Percentiles rank a stretch among this genome's conserved stretches.
Conservation (phyloP, 2,888 invertebrate species). For the Troides helena region DNA sequence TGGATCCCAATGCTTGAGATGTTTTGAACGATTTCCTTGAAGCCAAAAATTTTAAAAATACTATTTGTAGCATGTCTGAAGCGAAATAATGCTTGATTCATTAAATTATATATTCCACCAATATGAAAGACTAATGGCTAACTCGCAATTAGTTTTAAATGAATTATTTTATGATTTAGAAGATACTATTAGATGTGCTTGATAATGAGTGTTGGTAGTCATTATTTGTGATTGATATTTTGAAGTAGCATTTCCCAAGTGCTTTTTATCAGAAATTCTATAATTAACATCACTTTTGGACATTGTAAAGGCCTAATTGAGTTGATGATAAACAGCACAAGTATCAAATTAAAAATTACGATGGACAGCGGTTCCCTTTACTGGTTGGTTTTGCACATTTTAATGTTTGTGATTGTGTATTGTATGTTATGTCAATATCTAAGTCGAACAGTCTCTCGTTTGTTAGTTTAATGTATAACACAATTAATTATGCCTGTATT, state of each 20-base stretch:
- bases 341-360: slow-evolving; percentile 8
- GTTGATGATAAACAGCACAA: slow-evolving; percentile 24
- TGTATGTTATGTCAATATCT: slow-evolving; percentile 45
- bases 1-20: not conserved
- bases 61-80: not conserved
- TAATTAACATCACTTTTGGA: slow-evolving; percentile 35
- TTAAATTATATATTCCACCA: slow-evolving; percentile 3
- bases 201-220: slow-evolving; percentile 6
- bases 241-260: not conserved
- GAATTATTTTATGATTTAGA: slow-evolving; percentile 21
- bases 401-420: slow-evolving; percentile 41
- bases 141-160: slow-evolving; percentile 1
- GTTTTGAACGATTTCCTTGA: not conserved
- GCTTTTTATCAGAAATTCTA: not conserved
- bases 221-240: not conserved
- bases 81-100: not conserved
- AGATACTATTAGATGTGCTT: slow-evolving; percentile 1
- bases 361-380: not conserved
- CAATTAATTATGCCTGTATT: slow-evolving; percentile 28
- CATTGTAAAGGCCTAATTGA: slow-evolving; percentile 37
- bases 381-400: not conserved
- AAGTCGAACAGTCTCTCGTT: slow-evolving; percentile 48
- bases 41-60: not conserved
- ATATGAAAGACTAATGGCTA: slow-evolving; percentile 6
- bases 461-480: slow-evolving; percentile 64